Percentiles rank a stretch among this genome's conserved stretches.
phyloP scores from a whole-genome alignment of 2,888 invertebrate species.

The Omphaloscelis lunosa region DNA sequence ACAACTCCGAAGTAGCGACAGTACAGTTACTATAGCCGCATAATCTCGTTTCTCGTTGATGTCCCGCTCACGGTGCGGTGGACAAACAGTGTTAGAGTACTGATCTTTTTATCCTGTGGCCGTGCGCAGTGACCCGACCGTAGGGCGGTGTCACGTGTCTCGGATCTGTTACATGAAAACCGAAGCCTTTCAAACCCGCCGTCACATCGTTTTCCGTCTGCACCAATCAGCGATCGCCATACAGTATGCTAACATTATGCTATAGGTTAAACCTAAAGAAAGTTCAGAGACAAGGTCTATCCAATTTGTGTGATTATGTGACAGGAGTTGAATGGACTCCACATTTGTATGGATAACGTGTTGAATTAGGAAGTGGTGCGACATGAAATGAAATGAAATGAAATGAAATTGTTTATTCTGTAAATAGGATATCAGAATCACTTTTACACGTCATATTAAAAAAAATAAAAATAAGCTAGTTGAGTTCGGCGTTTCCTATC shows the following conservation, averaged over 20 bases:
- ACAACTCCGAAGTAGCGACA: too few relatives aligned
- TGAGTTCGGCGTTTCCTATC: too few relatives aligned
- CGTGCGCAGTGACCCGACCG: conserved; percentile 74
- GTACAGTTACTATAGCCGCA: too few relatives aligned
- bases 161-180: conserved; percentile 75
- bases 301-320: conserved; percentile 57
- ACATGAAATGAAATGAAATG: too few relatives aligned
- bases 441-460: too few relatives aligned
- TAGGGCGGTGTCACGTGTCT: conserved; percentile 72
- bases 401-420: too few relatives aligned
- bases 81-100: conserved; percentile 4
- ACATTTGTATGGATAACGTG: neutral
- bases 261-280: conserved; percentile 6
- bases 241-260: conserved; percentile 28
- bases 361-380: neutral
- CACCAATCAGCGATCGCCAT: conserved; percentile 68
- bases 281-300: conserved; percentile 59
- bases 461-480: too few relatives aligned
- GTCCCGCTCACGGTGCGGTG: too few relatives aligned
- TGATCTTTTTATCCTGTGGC: conserved; percentile 59
- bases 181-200: conserved; percentile 79
- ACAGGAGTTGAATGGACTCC: conserved; percentile 38
- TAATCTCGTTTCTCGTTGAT: too few relatives aligned
- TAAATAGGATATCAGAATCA: too few relatives aligned
- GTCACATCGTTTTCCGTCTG: conserved; percentile 77